Evolutionary conservation across 2,113 vertebrate genomes (phyloP).

Genomic region (Lampris megalopsis): DNA sequence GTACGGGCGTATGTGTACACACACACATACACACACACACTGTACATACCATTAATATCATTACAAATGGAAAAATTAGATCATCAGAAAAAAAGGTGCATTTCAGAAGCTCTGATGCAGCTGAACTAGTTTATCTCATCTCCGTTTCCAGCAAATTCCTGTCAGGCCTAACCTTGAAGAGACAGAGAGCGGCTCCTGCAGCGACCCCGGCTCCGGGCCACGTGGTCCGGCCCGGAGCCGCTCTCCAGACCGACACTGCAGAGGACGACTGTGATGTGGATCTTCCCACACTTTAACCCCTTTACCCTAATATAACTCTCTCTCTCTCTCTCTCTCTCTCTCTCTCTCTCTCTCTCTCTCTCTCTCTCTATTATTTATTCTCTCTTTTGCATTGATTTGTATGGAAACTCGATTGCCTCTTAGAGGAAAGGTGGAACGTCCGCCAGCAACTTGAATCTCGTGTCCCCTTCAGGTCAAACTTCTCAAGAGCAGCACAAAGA

Average conservation of each 20-base stretch:
- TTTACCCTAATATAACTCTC: not conserved
- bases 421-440: constrained; percentile 22
- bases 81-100: not conserved
- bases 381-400: constrained; percentile 34
- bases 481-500: constrained; percentile 46
- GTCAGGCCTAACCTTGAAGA: constrained; percentile 13
- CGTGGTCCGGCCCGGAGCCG: too few species aligned
- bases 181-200: constrained; percentile 3
- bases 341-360: not conserved
- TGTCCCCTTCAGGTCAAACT: constrained; percentile 45
- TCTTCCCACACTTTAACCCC: not conserved
- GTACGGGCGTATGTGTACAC: too few species aligned
- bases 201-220: too few species aligned
- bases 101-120: not conserved
- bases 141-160: not conserved
- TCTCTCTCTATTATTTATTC: not conserved
- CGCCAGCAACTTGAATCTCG: constrained; percentile 44
- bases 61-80: not conserved
- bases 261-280: too few species aligned
- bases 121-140: constrained; percentile 9
- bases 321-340: not conserved
- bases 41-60: too few species aligned
- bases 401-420: constrained; percentile 60
- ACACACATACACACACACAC: not conserved
- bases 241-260: not conserved